Base-by-base conservation (phyloP, 2,888 invertebrate species). In the Ernsta delagoae region DNA sequence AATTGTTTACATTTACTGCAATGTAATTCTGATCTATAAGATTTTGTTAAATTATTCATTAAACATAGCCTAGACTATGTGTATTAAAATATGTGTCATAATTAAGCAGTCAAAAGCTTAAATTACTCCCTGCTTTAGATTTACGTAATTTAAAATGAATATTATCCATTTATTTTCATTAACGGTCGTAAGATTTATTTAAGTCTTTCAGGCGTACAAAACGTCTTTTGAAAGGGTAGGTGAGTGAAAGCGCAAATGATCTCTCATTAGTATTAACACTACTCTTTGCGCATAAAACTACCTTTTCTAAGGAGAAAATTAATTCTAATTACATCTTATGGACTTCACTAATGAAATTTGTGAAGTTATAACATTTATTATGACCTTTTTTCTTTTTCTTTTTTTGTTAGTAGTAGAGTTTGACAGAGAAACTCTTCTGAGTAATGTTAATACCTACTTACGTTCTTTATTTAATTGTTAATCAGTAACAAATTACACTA, bases 191-290 rank as follows among this genome's bases (percentile, higher is more conserved):
- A 68, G 48, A 68, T 63, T 68, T 63, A 63, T 59, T 50, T 48
- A 63, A 63, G 57, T 61, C 56, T 68, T 63, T 68, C 62, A 63
- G 12, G 57, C 62, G 48, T 59, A 63, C 39, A 68, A 68, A 68
- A 68, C 59, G 62, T 68, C 68, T 62, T 61, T 68, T 63, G 56
- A 57, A 59, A 50, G 57, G 41, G 39, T 59, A 57, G n/a, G n/a
- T n/a, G n/a, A 68, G 57, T 63, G 68, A 62, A 63, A 68, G 45
- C 62, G 68, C 57, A 68, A 68, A 68, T 68, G 68, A 68, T 68
- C 62, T 68, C 68, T 68, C 68, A 63, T 68, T 68, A 68, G 68
- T 68, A 68, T 68, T 68, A 68, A 68, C 57, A 45, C 56, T 50
- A 63, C 36, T 62, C 50, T 62, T 62, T 50, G 53, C 68, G 57